Base-by-base conservation (phyloP, 2,888 invertebrate species). In the Drosophila nigricruria region DNA sequence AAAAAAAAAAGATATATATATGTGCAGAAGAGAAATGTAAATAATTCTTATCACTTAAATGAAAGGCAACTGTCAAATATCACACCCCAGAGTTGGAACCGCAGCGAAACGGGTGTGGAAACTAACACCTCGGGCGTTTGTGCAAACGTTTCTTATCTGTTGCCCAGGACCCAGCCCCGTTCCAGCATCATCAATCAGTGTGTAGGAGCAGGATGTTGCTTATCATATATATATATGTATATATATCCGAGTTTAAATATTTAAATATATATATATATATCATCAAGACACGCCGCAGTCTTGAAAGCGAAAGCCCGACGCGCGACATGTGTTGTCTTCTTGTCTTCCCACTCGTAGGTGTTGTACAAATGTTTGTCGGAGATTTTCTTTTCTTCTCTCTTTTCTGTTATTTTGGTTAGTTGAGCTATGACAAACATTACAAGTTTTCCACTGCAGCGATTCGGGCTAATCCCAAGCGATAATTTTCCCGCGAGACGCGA, bases 401-500 rank as follows among this genome's bases (percentile, higher is more conserved):
- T 25, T 9, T 45, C 10, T 30, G 27, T 3, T 45, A 9, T n/a
- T 43, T 66, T 27, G 42, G 78, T 60, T 58, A 73, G 74, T 67
- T 78, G 63, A 47, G 68, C 62, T 68, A 57, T 68, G 68, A 74
- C 70, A 79, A 81, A 70, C 63, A 64, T 68, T 78, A 66, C 71
- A 89, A 82, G 84, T 87, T 83, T 87, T 68, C 58, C 60, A 61
- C 65, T 32, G 45, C 61, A 30, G 64, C 66, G 62, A 70, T 82
- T 82, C 89, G 16, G 34, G 89, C 89, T 83, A 87, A 89, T 83
- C 89, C 82, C 74, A 64, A 63, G 85, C 81, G 81, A 88, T 88
- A 77, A 90, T 77, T 88, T 53, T 61, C 69, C 59, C 80, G 23
- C 45, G 77, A 62, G 69, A 78, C 84, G 68, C 84, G 73, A 77